Evolutionary conservation across 2,888 invertebrate genomes (phyloP), one percentile per base, ranked within the genome.

Genomic region (Catonia carolina): DNA sequence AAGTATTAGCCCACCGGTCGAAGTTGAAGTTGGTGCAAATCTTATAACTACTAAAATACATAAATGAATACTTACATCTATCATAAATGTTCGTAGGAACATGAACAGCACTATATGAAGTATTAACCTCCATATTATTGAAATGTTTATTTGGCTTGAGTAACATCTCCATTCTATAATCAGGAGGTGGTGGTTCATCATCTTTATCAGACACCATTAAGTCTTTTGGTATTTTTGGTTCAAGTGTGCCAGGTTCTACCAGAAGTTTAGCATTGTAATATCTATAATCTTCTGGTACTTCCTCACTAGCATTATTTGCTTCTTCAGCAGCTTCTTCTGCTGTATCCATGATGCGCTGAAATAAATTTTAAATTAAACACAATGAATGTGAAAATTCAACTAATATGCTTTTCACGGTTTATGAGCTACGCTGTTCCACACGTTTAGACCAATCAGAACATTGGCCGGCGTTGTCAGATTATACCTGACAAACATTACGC

Each of bases 71-170:
- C 77, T 75, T 75, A 86, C 86, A 86, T 81, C 88, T 81, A 69
- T 93, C 91, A 73, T 88, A 96, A 58, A 97, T 94, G 73, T 95
- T 96, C 60, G 94, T 94, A 31, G 97, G 96, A 48, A 97, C 91
- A 72, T 96, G 96, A 39, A 96, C 91, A 61, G 93, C 89, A 69
- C 91, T 92, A 70, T 84, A 79, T 69, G 82, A 86, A 37, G 81
- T 80, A 71, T 90, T 91, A 23, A 87, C 84, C 23, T 82, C 80
- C 61, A 84, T 83, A 68, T 87, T 82, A 63, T 86, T 86, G 72
- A 91, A 93, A 69, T 90, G 87, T 33, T 80, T 74, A 71, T 86
- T 86, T 64, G 79, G 78, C 59, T 78, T 79, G 59, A 88, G 72
- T 48, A 82, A 79, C 60, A 85, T 80, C 65, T 80, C 79, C 68